Evolutionary conservation across 2,113 vertebrate genomes (phyloP).

Genomic region (Elephas maximus): DNA sequence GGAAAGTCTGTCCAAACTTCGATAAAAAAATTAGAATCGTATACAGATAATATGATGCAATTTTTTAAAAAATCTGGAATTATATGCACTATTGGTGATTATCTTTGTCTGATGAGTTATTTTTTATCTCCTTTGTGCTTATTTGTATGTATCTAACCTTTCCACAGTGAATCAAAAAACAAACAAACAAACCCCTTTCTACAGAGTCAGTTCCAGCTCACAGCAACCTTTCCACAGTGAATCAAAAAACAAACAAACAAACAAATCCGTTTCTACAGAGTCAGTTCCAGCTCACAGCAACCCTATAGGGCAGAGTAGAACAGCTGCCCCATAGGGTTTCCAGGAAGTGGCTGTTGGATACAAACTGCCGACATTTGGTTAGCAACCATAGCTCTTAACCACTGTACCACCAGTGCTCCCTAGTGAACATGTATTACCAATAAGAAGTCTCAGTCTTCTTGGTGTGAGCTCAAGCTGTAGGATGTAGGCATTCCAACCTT

Average conservation of each 20-base stretch:
- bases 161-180: neutral
- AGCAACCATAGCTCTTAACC: no score
- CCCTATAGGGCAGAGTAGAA: no score
- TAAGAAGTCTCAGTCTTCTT: neutral
- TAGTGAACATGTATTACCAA: neutral
- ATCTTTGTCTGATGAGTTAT: neutral
- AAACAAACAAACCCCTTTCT: no score
- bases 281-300: no score
- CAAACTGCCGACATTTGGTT: no score
- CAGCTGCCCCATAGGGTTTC: no score
- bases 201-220: no score
- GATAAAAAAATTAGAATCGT: neutral
- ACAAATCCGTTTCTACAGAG: no score
- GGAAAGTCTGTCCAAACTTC: neutral
- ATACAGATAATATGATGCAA: neutral
- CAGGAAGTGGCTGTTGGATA: no score
- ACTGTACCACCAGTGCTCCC: no score
- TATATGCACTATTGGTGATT: neutral
- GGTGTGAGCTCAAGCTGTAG: neutral
- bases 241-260: neutral
- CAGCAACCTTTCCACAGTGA: neutral
- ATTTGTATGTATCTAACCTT: slow-evolving; percentile 36
- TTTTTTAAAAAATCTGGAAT: neutral
- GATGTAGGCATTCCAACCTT: no score
- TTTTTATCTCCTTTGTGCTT: neutral